Evolutionary conservation across 2,888 invertebrate species (phyloP), one percentile per base, ranked within the genome.

Genomic region (Ernsta delagoae): DNA sequence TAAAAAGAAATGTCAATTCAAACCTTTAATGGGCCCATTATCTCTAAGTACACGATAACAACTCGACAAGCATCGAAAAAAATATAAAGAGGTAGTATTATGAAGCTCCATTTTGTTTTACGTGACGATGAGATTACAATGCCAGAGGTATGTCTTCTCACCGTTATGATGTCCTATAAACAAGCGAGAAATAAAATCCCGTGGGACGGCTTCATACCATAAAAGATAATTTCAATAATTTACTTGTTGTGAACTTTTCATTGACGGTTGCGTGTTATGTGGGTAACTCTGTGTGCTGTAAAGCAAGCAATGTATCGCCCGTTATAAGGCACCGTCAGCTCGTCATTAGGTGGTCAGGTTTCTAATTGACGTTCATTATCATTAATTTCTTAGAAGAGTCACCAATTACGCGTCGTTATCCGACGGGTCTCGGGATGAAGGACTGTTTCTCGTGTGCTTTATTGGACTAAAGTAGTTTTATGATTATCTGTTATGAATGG

Each of bases 351-450:
- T 63, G 71, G 69, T 70, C 75, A 61, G 70, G 73, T 74, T 74
- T 74, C 73, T 74, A 72, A 75, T 73, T 75, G 73, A 72, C 71
- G 67, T 71, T 75, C 74, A 74, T 77, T 78, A 73, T 72, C 72
- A 75, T 77, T 73, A 76, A 75, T 74, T 77, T 77, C 77, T 72
- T 72, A 75, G 74, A 77, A 76, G 75, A 75, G 73, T 73, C 71
- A 73, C 71, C 72, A 72, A 73, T 75, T 74, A 73, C 62, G 62
- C 57, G 68, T 68, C 62, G 68, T 68, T 62, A 62, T 48, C 34
- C 12, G 67, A 36, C 16, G 56, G 67, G 57, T 59, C 62, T 50
- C 62, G 62, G 59, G 62, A 50, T 73, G 73, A 65, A 69, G 70
- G 71, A 71, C 62, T 68, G 68, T 62, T 65, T 53, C 57, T 54